Evolutionary conservation across 2,888 invertebrate genomes (phyloP), one percentile per base, ranked within the genome.

Genomic region (Pandemis heparana): DNA sequence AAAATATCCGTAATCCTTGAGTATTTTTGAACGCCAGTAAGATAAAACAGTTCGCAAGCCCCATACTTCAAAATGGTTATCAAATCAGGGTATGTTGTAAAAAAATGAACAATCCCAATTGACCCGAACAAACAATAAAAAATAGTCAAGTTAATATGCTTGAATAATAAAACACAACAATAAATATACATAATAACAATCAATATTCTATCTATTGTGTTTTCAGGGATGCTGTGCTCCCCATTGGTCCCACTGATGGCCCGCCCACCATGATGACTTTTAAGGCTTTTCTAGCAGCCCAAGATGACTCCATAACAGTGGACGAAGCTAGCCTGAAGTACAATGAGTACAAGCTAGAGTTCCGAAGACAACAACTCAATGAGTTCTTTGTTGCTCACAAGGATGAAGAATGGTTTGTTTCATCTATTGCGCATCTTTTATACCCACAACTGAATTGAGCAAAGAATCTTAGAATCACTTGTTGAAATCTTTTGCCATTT

Each of bases 361-460:
- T 99, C 91, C 97, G 98, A 83, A 96, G 98, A 70, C 98, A 99
- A 88, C 99, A 99, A 89, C 96, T 99, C 71, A 99, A 99, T 93
- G 99, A 99, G 89, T 99, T 99, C 95, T 99, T 99, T 94, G 97
- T 99, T 83, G 97, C 98, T 62, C 99, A 99, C 95, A 99, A 99
- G 94, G 99, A 99, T 86, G 99, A 99, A 92, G 99, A 99, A 97
- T 99, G 99, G 99, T 99, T 96, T 95, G 97, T 92, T 68, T 66
- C 70, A 69, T 64, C 76, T 67, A 70, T 16, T 38, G 69, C 75
- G 73, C 59, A 71, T 73, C 61, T 39, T 71, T 65, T 59, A 64
- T 64, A 41, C 41, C 60, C 71, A 61, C 48, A 74, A 66, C 63
- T 63, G 38, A 39, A 46, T 61, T 53, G 53, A 10, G 38, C 56